Conservation (phyloP, 1,140 invertebrate species). For the Cydia fagiglandana region DNA sequence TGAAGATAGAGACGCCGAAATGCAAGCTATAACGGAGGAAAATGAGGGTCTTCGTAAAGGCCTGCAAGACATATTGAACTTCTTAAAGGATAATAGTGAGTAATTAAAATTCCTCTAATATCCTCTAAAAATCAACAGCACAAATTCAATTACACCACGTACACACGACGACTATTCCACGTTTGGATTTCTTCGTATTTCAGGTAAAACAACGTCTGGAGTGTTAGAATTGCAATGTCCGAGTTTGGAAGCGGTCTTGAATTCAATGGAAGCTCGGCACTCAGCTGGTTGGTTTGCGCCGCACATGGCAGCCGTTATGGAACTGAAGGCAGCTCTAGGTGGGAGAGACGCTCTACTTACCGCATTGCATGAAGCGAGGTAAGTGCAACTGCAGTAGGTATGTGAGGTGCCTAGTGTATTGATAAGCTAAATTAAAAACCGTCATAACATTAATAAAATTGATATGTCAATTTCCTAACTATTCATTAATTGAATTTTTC, state of each 20-base stretch:
- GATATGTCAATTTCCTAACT: not conserved
- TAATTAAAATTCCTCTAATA: conserved; percentile 12
- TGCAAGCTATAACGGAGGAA: conserved; percentile 81
- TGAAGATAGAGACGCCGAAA: conserved; percentile 37
- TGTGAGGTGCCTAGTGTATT: no score
- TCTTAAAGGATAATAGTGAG: conserved; percentile 70
- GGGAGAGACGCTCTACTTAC: conserved; percentile 65
- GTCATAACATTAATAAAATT: not conserved
- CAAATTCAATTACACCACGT: not conserved
- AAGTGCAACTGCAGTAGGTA: not conserved
- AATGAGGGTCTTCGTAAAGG: conserved; percentile 86
- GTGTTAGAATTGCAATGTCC: conserved; percentile 60
- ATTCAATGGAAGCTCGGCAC: conserved; percentile 84
- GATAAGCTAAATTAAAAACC: not conserved
- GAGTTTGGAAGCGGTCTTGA: conserved; percentile 61
- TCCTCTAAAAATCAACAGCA: not conserved
- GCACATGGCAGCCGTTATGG: conserved; percentile 85
- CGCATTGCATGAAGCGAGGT: conserved; percentile 74
- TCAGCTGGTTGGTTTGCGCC: conserved; percentile 87
- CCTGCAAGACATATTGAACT: conserved; percentile 78
- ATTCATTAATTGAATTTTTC: conserved; percentile 36
- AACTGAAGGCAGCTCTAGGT: conserved; percentile 79
- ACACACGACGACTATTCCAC: not conserved
- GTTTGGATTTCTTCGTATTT: conserved; percentile 29
- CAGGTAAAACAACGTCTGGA: conserved; percentile 63